Evolutionary conservation across 1,140 invertebrate species (phyloP).

Genomic region (Tribolium madens): DNA sequence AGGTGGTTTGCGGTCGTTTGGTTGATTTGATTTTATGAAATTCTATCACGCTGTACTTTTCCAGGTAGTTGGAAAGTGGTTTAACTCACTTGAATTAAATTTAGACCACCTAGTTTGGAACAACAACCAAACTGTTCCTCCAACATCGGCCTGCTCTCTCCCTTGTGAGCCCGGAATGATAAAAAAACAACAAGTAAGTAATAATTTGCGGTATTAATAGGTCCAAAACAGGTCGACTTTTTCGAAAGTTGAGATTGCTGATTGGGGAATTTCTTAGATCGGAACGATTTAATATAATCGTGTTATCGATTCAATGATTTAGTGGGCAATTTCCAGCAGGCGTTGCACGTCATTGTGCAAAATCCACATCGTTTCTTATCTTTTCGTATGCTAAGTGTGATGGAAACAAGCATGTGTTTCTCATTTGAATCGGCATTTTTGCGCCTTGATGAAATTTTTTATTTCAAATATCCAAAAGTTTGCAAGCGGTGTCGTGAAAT

Average conservation of each 20-base stretch:
- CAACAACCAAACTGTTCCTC: constrained; percentile 68
- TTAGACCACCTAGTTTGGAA: constrained; percentile 71
- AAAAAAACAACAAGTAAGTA: constrained; percentile 76
- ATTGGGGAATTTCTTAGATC: constrained; percentile 25
- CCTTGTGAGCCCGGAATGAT: constrained; percentile 78
- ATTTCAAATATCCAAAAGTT: constrained; percentile 8
- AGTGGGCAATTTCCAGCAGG: constrained; percentile 27
- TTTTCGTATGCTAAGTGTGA: constrained; percentile 19
- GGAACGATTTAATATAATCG: constrained; percentile 22
- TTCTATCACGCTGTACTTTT: constrained; percentile 45
- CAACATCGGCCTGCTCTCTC: constrained; percentile 75
- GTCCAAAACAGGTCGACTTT: not conserved
- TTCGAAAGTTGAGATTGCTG: not conserved
- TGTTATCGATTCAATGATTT: constrained; percentile 26
- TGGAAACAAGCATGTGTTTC: constrained; percentile 3
- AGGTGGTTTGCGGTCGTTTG: not conserved
- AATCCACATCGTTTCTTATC: constrained; percentile 32
- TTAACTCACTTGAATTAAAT: constrained; percentile 72
- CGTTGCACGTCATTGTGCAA: constrained; percentile 27
- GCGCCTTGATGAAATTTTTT: constrained; percentile 7
- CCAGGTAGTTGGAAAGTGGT: constrained; percentile 76
- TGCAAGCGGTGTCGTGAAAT: constrained; percentile 1
- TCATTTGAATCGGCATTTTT: constrained; percentile 1
- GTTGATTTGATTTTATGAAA: not conserved
- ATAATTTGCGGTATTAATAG: constrained; percentile 24